A percentile compares a stretch with the other conserved stretches of the same genome.
Evolutionary conservation across 2,797 vertebrate genomes (phyloP).

Genomic region (Coccyzus lansbergi): DNA sequence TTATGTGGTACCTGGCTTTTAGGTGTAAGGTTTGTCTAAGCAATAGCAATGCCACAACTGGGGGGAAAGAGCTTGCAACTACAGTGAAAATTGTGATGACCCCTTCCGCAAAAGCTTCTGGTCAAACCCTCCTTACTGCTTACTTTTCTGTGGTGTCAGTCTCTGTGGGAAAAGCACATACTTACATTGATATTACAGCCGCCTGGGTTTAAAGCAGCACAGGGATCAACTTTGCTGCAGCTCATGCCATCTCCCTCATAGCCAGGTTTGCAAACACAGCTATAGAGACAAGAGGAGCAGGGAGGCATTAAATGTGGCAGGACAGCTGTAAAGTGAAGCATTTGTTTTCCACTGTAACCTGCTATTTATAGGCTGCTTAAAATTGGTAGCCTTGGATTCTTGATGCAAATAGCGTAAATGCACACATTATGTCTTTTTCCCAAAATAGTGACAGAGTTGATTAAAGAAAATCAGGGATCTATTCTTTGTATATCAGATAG

Average conservation of each 20-base stretch:
- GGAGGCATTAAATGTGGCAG: neutral
- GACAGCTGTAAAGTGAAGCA: neutral
- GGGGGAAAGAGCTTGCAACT: neutral
- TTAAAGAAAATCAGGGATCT: neutral
- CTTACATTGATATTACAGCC: slow-evolving; percentile 86
- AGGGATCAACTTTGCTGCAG: slow-evolving; percentile 86
- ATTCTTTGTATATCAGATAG: neutral
- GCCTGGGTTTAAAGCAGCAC: slow-evolving; percentile 73
- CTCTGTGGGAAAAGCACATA: neutral
- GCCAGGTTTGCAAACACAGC: slow-evolving; percentile 90
- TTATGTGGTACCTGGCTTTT: neutral
- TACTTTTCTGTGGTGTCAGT: neutral
- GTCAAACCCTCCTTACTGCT: neutral
- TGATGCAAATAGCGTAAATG: neutral
- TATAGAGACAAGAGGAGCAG: slow-evolving; percentile 42
- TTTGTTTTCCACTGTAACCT: neutral
- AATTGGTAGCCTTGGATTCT: neutral
- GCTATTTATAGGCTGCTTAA: slow-evolving; percentile 18
- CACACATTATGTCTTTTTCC: neutral
- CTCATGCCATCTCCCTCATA: slow-evolving; percentile 87
- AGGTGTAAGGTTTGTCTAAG: neutral
- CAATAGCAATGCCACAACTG: rapidly evolving
- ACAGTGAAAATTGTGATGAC: neutral
- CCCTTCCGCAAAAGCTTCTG: neutral
- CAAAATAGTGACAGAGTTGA: neutral